phyloP scores from a whole-genome alignment of 2,797 vertebrate genomes.

The Eurystomus glaucurus region DNA sequence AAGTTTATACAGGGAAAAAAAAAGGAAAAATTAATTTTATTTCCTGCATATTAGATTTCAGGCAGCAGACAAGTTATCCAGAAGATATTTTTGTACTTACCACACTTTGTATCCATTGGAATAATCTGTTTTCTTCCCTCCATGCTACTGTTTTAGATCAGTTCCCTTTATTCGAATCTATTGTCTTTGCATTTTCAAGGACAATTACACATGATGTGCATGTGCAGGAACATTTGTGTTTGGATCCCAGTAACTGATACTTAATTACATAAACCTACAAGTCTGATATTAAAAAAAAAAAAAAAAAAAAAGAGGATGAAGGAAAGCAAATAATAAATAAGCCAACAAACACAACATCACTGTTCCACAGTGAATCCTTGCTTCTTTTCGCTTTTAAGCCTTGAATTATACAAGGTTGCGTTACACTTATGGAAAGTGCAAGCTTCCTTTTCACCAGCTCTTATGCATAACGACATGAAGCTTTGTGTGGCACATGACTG shows the following conservation, averaged over 20 bases:
- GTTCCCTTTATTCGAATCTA: constrained; percentile 44
- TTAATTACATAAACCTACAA: not conserved
- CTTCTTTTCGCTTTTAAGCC: not conserved
- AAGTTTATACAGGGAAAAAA: constrained; percentile 59
- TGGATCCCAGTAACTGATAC: not conserved
- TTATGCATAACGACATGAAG: rapidly evolving
- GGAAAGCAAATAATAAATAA: not conserved
- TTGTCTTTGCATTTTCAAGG: constrained; percentile 43
- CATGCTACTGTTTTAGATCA: not conserved
- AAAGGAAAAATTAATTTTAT: constrained; percentile 39
- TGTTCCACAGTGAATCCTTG: not conserved
- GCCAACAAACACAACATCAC: not conserved
- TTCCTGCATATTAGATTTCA: constrained; percentile 82
- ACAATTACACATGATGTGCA: not conserved
- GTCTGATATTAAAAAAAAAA: not conserved
- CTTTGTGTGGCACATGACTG: no score
- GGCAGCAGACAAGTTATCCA: constrained; percentile 58
- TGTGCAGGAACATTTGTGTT: not conserved
- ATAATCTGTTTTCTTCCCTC: not conserved
- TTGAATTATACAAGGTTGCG: not conserved
- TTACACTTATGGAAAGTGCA: not conserved
- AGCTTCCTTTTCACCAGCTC: not conserved
- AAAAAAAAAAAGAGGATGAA: rapidly evolving
- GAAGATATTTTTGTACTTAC: not conserved
- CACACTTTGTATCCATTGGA: not conserved